phyloP scores from a whole-genome alignment of 2,113 vertebrate genomes.

The Zosterops japonicus region DNA sequence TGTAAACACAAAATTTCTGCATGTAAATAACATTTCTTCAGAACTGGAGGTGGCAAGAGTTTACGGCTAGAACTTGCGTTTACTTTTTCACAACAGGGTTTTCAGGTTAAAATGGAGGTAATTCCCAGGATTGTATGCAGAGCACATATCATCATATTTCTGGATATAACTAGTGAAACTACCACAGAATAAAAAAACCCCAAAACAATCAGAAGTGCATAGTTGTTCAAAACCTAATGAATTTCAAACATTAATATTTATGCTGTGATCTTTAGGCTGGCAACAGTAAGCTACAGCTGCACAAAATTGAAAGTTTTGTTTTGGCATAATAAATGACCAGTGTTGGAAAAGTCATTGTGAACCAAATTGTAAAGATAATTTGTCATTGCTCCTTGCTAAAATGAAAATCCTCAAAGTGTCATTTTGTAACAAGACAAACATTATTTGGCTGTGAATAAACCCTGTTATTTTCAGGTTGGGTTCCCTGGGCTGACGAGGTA shows the following conservation, averaged over 20 bases:
- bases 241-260: neutral
- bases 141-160: neutral
- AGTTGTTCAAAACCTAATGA: neutral
- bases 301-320: neutral
- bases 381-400: neutral
- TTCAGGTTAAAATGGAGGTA: neutral
- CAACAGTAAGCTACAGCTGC: neutral
- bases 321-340: neutral
- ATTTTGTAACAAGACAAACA: neutral
- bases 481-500: neutral
- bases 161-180: neutral
- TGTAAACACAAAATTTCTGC: neutral
- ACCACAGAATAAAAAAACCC: neutral
- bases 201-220: neutral
- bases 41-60: neutral
- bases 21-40: constrained; percentile 20
- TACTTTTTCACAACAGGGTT: neutral
- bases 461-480: neutral
- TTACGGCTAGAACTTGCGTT: neutral
- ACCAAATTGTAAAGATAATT: neutral
- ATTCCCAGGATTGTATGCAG: neutral
- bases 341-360: neutral
- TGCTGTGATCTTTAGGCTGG: neutral
- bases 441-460: neutral
- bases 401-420: neutral